A percentile compares a stretch with the other conserved stretches of the same genome.
phyloP scores from a whole-genome alignment of 2,888 invertebrate species.

The Pinctada fucata region DNA sequence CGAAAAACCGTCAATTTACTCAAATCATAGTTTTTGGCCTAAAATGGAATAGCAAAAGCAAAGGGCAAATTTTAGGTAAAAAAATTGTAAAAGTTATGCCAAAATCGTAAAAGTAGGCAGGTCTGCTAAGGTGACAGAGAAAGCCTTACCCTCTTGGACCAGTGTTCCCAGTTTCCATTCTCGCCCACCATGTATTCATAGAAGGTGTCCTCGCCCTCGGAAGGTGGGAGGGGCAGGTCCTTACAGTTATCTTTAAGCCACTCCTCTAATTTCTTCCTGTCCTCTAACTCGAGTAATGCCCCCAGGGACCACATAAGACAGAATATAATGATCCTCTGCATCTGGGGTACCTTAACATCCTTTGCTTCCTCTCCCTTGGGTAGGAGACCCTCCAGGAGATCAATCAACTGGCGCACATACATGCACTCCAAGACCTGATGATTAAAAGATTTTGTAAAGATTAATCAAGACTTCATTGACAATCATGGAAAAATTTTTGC shows the following conservation, averaged over 20 bases:
- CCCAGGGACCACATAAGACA: slow-evolving; percentile 94
- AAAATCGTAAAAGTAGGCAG: too few relatives aligned
- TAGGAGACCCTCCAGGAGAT: slow-evolving; percentile 89
- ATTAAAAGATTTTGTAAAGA: neutral
- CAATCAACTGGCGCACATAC: slow-evolving; percentile 84
- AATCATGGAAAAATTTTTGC: too few relatives aligned
- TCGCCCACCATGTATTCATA: slow-evolving; percentile 75
- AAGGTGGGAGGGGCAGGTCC: slow-evolving; percentile 69
- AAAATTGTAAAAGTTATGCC: too few relatives aligned
- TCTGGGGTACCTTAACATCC: slow-evolving; percentile 82
- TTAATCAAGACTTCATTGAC: too few relatives aligned
- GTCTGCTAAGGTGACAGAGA: too few relatives aligned
- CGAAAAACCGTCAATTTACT: too few relatives aligned
- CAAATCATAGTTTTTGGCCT: too few relatives aligned
- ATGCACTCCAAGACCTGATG: slow-evolving; percentile 90
- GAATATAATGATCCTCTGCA: slow-evolving; percentile 91
- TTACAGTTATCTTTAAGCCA: slow-evolving; percentile 57
- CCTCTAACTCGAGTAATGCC: slow-evolving; percentile 89
- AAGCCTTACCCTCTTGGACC: slow-evolving; percentile 88
- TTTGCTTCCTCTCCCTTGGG: slow-evolving; percentile 80
- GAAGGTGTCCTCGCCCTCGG: slow-evolving; percentile 74
- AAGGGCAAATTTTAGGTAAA: too few relatives aligned
- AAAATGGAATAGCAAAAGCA: too few relatives aligned
- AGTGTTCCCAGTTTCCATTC: slow-evolving; percentile 86
- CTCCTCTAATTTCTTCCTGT: slow-evolving; percentile 83